A percentile compares a stretch with the other conserved stretches of the same genome.
phyloP scores from a whole-genome alignment of 2,797 vertebrate genomes.

The Gila robusta region DNA sequence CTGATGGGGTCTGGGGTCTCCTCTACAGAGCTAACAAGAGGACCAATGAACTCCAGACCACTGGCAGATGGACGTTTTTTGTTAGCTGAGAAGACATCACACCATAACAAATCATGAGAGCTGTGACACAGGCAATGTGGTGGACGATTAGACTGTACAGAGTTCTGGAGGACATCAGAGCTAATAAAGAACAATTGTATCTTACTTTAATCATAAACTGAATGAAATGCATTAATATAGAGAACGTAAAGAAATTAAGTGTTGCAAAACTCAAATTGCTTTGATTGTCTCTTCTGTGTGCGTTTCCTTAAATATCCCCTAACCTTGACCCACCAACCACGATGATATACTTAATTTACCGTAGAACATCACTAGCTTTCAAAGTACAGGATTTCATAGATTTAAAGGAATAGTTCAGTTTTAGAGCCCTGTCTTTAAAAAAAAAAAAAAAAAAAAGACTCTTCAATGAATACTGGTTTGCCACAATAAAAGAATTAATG shows the following conservation, averaged over 20 bases:
- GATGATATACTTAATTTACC: background rate
- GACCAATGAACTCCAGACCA: constrained; percentile 78
- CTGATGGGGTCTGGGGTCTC: constrained; percentile 83
- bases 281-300: background rate
- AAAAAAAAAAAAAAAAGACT: background rate
- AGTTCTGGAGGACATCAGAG: background rate
- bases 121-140: constrained; percentile 9
- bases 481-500: background rate
- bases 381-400: background rate
- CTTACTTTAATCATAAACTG: background rate
- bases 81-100: constrained; percentile 62
- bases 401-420: background rate
- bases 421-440: background rate
- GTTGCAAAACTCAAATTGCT: background rate
- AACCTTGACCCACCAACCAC: background rate
- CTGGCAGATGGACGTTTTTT: constrained; percentile 70
- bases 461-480: background rate
- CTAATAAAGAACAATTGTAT: background rate
- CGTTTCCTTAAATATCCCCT: background rate
- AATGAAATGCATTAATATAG: background rate
- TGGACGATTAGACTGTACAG: background rate
- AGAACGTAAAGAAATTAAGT: background rate
- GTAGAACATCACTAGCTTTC: background rate
- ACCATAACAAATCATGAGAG: constrained; percentile 10
- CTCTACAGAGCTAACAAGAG: constrained; percentile 80